Evolutionary conservation across 2,797 vertebrate genomes (phyloP), one percentile per base, ranked within the genome.

Genomic region (Arrhamphus sclerolepis): DNA sequence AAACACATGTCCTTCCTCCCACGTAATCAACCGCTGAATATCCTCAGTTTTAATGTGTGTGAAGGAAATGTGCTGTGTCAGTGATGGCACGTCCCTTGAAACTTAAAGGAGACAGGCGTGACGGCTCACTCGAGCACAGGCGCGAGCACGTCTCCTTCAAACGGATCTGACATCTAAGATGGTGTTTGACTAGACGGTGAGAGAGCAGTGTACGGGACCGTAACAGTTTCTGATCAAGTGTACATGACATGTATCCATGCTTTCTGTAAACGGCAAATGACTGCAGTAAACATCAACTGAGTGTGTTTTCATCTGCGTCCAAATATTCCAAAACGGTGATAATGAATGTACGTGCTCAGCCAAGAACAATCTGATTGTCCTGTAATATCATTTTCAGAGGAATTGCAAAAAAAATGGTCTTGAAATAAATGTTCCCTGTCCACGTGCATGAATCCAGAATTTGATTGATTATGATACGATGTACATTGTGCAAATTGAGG

Each of bases 121-220:
- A 22, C 71, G 46, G 75, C 68, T 79, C 73, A 78, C 82, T 64
- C 61, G 13, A 43, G 46, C 21, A 66, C 70, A 66, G 62, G 38
- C 19, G 13, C 70, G 68, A 68, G 47, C 51, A 66, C 66, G 72
- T 81, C 72, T 58, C 62, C 38, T 43, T 70, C 24, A 56, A 76
- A 75, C 71, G 17, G 62, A 75, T 48, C 19, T 62, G 80, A 86
- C 73, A 31, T 59, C 56, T n/a, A 17, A 54, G 29, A n/a, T 34
- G 28, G 49, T 70, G 71, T 79, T 78, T 82, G 65, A 82, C 77
- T 67, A 62, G 29, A 24, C 49, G 28, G 60, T 11, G 54, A 43
- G 67, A 46, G 52, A 47, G 42, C 38, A 34, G 54, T 41, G 17
- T 49, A 64, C 53, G 55, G 26, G 24, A 29, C 66, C 42, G 26